These are phyloP conservation scores for Uropsilus gracilis DNA, from an alignment of 2,113 vertebrate genomes.

Conservation along the genomic window DNA sequence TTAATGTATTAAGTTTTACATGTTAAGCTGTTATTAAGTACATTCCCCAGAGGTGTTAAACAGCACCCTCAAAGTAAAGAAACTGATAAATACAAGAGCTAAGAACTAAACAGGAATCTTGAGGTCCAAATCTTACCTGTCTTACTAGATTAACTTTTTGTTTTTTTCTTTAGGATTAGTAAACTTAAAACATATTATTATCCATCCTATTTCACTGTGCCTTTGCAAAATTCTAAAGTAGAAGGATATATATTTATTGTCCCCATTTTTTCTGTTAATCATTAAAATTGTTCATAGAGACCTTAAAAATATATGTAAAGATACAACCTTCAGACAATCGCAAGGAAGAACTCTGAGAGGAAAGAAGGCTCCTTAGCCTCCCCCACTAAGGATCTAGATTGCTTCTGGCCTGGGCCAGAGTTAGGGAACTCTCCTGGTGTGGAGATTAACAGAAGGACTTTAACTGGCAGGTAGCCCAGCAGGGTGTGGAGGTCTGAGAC, in stretches of 20 bases:
- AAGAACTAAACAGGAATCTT: not conserved
- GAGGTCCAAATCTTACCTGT: rapidly evolving
- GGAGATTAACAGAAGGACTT: not conserved
- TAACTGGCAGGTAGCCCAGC: too few species aligned
- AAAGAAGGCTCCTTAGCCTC: not conserved
- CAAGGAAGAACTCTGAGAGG: not conserved
- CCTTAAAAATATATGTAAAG: too few species aligned
- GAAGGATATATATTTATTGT: not conserved
- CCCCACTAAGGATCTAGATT: rapidly evolving
- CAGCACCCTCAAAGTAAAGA: not conserved
- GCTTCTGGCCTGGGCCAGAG: not conserved
- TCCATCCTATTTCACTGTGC: not conserved
- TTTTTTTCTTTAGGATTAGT: not conserved
- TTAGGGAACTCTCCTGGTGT: rapidly evolving
- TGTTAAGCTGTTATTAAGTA: too few species aligned
- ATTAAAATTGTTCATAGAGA: not conserved
- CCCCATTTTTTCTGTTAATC: not conserved
- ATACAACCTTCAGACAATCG: not conserved
- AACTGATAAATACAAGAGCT: not conserved
- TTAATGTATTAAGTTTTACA: too few species aligned
- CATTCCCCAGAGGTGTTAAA: too few species aligned
- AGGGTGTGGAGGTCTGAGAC: not conserved
- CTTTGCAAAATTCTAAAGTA: not conserved
- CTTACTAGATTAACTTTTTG: not conserved
- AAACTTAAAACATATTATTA: not conserved